Conservation (phyloP, 2,113 vertebrate species). For the Gopherus flavomarginatus region DNA sequence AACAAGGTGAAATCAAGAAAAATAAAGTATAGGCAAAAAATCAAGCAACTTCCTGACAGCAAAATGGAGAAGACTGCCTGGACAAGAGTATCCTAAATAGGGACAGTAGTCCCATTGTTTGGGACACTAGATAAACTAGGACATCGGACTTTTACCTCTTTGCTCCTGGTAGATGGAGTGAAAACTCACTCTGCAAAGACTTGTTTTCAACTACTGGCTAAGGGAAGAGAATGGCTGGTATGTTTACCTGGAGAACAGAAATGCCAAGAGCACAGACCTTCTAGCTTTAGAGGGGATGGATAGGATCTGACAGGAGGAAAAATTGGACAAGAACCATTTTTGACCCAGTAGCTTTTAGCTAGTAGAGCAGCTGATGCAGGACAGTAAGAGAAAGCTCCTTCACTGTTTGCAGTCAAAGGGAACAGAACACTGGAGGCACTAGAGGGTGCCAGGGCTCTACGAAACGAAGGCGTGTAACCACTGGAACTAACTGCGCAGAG, state of each 20-base stretch:
- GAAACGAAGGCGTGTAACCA: accelerated
- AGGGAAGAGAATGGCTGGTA: neutral
- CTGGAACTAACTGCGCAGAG: neutral
- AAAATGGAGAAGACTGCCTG: neutral
- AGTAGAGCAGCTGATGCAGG: neutral
- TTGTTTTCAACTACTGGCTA: neutral
- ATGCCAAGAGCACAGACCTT: neutral
- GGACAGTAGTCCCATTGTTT: neutral
- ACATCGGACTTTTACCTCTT: neutral
- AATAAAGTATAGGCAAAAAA: neutral
- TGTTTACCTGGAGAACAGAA: neutral
- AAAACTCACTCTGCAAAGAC: neutral
- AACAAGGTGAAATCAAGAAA: neutral
- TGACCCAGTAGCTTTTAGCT: neutral
- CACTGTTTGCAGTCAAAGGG: neutral
- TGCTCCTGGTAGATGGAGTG: neutral
- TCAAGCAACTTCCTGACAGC: conserved; percentile 46
- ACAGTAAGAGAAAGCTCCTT: neutral
- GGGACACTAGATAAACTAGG: neutral
- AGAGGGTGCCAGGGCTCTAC: neutral
- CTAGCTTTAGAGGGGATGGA: neutral
- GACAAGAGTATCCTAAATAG: conserved; percentile 27
- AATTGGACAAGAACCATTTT: neutral
- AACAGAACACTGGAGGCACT: neutral
- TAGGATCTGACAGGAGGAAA: too few species aligned